A percentile compares a stretch with the other conserved stretches of the same genome.
Evolutionary conservation across 2,113 vertebrate genomes (phyloP).

Genomic region (Pyxicephalus adspersus): DNA sequence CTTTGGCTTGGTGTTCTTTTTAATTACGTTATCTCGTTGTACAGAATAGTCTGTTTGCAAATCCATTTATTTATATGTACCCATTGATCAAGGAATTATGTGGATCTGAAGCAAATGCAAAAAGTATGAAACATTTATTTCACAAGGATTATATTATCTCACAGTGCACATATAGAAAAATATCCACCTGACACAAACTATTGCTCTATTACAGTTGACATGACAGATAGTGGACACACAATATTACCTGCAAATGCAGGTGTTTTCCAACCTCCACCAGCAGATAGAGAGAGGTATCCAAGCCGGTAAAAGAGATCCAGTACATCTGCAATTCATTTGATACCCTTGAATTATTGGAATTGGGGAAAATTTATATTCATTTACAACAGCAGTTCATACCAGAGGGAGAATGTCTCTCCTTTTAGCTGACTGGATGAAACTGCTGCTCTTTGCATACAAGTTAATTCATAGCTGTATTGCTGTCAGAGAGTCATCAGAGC

Average conservation of each 20-base stretch:
- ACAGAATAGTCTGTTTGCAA: too few relatives aligned
- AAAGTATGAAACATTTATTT: background rate
- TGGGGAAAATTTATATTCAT: conserved; percentile 47
- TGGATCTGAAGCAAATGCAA: background rate
- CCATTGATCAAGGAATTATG: too few relatives aligned
- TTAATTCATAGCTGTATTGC: conserved; percentile 1
- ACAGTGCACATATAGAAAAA: conserved; percentile 7
- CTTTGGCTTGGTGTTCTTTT: too few relatives aligned
- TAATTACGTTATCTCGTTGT: too few relatives aligned
- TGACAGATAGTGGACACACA: conserved; percentile 50
- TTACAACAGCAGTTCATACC: conserved; percentile 16
- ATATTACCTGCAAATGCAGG: conserved; percentile 52
- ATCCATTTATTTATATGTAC: too few relatives aligned
- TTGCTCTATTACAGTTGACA: conserved; percentile 36
- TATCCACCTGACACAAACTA: conserved; percentile 35
- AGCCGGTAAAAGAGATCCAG: conserved; percentile 48
- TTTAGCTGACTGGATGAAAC: background rate
- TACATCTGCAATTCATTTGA: conserved; percentile 52
- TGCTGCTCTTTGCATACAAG: conserved; percentile 22
- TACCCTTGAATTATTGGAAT: conserved; percentile 49
- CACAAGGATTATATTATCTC: background rate
- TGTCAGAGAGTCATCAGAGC: background rate
- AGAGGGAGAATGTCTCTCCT: background rate
- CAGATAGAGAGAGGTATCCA: conserved; percentile 50
- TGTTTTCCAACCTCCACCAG: conserved; percentile 51